Conservation (phyloP, 2,888 invertebrate genomes). For the Cheilosia grossa region DNA sequence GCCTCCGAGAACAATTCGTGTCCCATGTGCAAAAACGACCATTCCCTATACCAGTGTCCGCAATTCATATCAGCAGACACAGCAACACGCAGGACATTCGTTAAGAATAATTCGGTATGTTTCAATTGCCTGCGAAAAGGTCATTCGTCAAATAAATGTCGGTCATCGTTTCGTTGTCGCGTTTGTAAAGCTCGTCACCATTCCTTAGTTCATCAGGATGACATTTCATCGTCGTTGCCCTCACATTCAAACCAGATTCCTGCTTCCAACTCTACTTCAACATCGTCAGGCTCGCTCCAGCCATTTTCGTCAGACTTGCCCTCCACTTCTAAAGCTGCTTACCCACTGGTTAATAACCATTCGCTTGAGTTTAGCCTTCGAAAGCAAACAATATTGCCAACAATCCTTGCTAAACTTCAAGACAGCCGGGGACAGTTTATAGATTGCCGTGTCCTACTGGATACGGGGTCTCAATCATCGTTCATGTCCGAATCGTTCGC, state of each 20-base stretch:
- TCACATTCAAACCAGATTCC: neutral
- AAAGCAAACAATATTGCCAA: neutral
- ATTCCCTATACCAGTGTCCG: too few species aligned
- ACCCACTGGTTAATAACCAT: neutral
- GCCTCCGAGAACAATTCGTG: slow-evolving; percentile 2
- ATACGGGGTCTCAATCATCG: neutral
- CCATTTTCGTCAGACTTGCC: neutral
- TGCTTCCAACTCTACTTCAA: neutral
- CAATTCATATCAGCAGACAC: too few species aligned
- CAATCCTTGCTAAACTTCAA: neutral
- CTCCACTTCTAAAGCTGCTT: neutral
- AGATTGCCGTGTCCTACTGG: neutral
- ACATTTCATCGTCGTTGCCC: neutral
- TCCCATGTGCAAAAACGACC: neutral
- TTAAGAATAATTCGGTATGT: too few species aligned
- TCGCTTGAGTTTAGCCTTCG: neutral
- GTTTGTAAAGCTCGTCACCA: neutral
- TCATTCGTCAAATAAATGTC: slow-evolving; percentile 8
- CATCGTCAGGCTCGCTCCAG: neutral
- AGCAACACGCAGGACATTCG: too few species aligned
- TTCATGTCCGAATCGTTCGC: neutral
- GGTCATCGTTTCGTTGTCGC: slow-evolving; percentile 15
- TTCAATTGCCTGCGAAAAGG: slow-evolving; percentile 2
- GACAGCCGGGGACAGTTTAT: neutral
- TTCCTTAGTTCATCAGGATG: neutral